phyloP scores from a whole-genome alignment of 2,113 vertebrate genomes.

The Poeciliopsis retropinna region DNA sequence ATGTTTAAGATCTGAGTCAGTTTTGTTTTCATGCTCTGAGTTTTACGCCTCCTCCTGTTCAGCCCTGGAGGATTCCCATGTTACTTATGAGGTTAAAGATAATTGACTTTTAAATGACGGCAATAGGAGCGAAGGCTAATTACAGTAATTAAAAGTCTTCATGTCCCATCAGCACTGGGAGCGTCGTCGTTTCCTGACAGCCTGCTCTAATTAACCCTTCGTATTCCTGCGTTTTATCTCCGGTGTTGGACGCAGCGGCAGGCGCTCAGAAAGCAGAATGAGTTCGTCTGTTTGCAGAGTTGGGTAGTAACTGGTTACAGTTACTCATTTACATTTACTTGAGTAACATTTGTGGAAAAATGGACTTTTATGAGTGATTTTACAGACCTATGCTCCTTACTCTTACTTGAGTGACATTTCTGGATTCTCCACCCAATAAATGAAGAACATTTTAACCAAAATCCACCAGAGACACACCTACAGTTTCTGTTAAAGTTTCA shows the following conservation, averaged over 20 bases:
- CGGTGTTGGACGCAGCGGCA: constrained; percentile 16
- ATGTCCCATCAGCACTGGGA: background rate
- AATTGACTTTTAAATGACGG: constrained; percentile 45
- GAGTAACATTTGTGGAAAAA: no score
- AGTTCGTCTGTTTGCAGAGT: constrained; percentile 15
- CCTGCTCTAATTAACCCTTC: constrained; percentile 45
- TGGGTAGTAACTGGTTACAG: no score
- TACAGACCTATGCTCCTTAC: no score
- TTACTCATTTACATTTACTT: no score
- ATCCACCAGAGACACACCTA: no score
- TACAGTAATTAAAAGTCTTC: constrained; percentile 55
- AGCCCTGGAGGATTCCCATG: constrained; percentile 13
- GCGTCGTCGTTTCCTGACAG: constrained; percentile 22
- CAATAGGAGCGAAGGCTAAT: constrained; percentile 47
- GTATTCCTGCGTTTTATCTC: constrained; percentile 34
- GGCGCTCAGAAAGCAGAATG: constrained; percentile 11
- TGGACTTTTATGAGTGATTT: no score
- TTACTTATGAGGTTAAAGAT: constrained; percentile 11
- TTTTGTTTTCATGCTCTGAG: no score
- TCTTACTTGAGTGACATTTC: no score
- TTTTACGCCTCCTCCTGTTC: background rate
- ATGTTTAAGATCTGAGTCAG: no score
- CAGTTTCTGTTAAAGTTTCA: no score
- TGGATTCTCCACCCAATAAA: no score
- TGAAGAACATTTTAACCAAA: no score